Percentiles rank a stretch among this genome's conserved stretches.
These are phyloP conservation scores for Criorhina ranunculi DNA, from an alignment of 2,888 invertebrate genomes.

Conservation along the genomic window DNA sequence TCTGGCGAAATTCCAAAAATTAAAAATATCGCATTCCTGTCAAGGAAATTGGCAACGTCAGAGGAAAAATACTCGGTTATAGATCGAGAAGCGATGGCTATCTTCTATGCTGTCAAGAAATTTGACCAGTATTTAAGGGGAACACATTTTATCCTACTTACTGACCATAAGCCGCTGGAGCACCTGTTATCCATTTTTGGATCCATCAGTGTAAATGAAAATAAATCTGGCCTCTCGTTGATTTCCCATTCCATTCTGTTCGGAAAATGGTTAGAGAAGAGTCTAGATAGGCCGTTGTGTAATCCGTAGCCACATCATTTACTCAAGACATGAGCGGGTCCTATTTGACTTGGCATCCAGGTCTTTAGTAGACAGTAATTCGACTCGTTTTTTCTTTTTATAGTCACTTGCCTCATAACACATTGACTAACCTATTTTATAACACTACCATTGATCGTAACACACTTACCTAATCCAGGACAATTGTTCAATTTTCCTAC, in stretches of 20 bases:
- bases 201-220: too few species aligned
- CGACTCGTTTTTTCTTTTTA: too few species aligned
- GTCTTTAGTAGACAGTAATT: too few species aligned
- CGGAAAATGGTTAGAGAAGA: too few species aligned
- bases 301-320: too few species aligned
- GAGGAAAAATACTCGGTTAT: slow-evolving; percentile 2
- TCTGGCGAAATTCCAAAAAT: too few species aligned
- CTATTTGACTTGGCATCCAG: too few species aligned
- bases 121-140: not conserved
- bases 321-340: too few species aligned
- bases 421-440: not conserved
- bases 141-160: not conserved
- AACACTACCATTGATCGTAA: not conserved
- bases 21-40: too few species aligned
- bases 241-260: too few species aligned
- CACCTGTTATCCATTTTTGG: not conserved
- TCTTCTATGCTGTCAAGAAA: not conserved
- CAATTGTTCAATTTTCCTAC: slow-evolving; percentile 15
- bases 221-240: too few species aligned
- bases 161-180: not conserved
- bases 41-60: not conserved
- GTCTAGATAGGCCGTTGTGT: too few species aligned
- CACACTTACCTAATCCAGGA: not conserved
- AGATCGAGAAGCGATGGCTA: not conserved
- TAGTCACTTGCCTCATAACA: not conserved